phyloP scores from a whole-genome alignment of 2,113 vertebrate genomes.

The Crotalus viridis region DNA sequence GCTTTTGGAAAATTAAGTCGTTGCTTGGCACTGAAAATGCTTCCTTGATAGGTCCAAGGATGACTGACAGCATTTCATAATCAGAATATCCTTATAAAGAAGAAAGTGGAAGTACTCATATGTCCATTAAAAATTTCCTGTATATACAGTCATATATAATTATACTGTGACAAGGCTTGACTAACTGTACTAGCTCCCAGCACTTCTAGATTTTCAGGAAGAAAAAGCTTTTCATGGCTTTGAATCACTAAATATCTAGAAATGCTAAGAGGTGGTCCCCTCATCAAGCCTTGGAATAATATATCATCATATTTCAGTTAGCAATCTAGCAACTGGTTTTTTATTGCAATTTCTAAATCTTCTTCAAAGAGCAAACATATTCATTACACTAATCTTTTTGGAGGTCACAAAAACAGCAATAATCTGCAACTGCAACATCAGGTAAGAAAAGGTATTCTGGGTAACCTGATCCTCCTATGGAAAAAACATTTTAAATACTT shows the following conservation, averaged over 20 bases:
- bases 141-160: not conserved
- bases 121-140: not conserved
- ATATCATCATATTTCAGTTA: not conserved
- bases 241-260: not conserved
- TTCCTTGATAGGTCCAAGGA: not conserved
- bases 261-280: not conserved
- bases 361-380: not conserved
- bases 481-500: not conserved
- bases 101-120: not conserved
- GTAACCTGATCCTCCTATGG: not conserved
- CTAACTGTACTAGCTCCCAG: not conserved
- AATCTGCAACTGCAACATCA: not conserved
- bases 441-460: not conserved
- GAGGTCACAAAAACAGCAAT: not conserved
- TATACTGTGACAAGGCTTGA: not conserved
- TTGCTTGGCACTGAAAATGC: not conserved
- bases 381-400: not conserved
- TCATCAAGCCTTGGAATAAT: not conserved
- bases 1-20: not conserved
- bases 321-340: not conserved
- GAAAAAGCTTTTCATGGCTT: not conserved
- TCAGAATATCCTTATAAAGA: not conserved
- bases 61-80: not conserved
- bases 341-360: not conserved
- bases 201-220: not conserved